Percentiles rank a stretch among this genome's conserved stretches.
Evolutionary conservation across 2,113 vertebrate species (phyloP).

Genomic region (Mormoops blainvillei): DNA sequence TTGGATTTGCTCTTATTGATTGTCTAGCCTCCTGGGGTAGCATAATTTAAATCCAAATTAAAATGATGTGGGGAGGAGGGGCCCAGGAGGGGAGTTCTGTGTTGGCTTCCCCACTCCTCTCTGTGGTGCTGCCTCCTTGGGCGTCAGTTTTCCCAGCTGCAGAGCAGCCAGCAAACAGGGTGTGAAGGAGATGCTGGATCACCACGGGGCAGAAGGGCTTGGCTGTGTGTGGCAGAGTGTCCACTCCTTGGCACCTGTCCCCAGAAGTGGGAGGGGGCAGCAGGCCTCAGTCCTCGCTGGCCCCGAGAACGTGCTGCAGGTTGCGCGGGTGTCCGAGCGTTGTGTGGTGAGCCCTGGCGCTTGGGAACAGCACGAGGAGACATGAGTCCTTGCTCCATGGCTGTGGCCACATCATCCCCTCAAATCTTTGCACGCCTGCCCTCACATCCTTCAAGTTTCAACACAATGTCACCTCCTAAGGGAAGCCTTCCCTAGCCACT

Average conservation of each 20-base stretch:
- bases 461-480: background rate
- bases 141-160: background rate
- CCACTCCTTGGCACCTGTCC: background rate
- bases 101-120: background rate
- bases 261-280: background rate
- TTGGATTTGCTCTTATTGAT: slow-evolving; percentile 16
- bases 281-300: background rate
- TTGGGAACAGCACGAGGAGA: background rate
- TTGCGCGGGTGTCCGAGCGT: accelerated
- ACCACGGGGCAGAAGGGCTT: background rate
- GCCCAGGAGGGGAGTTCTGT: background rate
- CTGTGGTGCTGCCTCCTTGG: background rate
- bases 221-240: background rate
- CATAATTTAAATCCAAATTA: slow-evolving; percentile 7
- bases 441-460: background rate
- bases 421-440: background rate
- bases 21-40: slow-evolving; percentile 26
- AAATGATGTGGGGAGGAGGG: background rate
- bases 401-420: background rate
- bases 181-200: background rate
- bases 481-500: background rate
- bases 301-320: background rate
- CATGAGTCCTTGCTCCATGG: background rate
- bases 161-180: background rate
- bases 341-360: background rate